A percentile compares a stretch with the other conserved stretches of the same genome.
These are phyloP conservation scores for Cyanistes caeruleus DNA, from an alignment of 2,113 vertebrate genomes.

Conservation along the genomic window DNA sequence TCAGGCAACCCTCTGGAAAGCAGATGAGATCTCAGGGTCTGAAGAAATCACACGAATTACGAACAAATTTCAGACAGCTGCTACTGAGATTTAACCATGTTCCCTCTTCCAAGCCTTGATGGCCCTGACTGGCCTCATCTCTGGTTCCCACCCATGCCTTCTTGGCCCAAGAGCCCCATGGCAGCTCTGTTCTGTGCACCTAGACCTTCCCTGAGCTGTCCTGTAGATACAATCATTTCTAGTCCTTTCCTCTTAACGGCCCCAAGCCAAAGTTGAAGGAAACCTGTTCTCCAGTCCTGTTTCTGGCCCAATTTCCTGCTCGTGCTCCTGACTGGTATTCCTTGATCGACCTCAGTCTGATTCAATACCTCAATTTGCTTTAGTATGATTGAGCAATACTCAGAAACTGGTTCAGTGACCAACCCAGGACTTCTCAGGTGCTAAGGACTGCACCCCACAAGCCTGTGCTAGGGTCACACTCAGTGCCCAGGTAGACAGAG, in stretches of 20 bases:
- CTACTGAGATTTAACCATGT: not conserved
- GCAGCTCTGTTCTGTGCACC: not conserved
- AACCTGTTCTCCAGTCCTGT: not conserved
- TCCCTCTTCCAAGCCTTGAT: not conserved
- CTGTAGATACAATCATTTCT: not conserved
- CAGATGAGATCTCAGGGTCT: not conserved
- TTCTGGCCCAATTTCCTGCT: not conserved
- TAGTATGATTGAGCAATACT: not conserved
- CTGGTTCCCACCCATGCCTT: rapidly evolving
- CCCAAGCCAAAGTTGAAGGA: not conserved
- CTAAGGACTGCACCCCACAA: not conserved
- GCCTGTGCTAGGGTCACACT: not conserved
- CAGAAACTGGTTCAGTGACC: not conserved
- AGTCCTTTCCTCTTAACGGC: not conserved
- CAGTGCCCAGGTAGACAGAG: not conserved
- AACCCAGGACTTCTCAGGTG: not conserved
- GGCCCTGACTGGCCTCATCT: not conserved
- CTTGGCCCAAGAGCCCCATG: not conserved
- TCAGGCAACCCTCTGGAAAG: not conserved
- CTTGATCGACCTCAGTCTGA: not conserved
- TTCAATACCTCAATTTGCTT: not conserved
- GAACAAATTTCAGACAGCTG: not conserved
- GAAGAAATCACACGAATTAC: not conserved
- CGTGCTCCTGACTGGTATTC: not conserved
- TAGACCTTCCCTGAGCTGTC: not conserved